A percentile compares a stretch with the other conserved stretches of the same genome.
phyloP scores from a whole-genome alignment of 1,140 invertebrate genomes.

The Oryctes rhinoceros region DNA sequence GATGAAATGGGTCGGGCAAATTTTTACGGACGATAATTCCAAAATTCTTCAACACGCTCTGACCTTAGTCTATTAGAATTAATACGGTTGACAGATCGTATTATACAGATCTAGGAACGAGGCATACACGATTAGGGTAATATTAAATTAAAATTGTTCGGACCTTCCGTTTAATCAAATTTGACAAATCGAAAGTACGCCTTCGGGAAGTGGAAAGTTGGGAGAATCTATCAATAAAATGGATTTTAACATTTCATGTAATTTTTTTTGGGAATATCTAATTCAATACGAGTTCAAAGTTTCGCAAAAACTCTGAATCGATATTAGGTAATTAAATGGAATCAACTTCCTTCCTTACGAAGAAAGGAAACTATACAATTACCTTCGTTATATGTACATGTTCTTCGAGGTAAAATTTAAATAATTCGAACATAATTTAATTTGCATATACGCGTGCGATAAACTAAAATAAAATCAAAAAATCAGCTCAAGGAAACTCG shows the following conservation, averaged over 20 bases:
- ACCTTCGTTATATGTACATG: too few species aligned
- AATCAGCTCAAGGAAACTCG: too few species aligned
- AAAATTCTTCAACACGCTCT: not conserved
- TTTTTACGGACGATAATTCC: not conserved
- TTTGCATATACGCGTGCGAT: too few species aligned
- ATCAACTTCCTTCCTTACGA: too few species aligned
- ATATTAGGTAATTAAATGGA: not conserved
- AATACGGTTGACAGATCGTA: not conserved
- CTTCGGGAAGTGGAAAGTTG: not conserved
- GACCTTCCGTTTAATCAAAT: not conserved
- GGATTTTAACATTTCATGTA: too few species aligned
- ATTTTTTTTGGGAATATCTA: not conserved
- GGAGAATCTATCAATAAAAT: not conserved
- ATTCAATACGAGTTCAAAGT: not conserved
- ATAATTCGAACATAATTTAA: too few species aligned
- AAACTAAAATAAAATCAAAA: too few species aligned
- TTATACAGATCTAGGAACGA: not conserved
- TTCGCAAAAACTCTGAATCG: not conserved
- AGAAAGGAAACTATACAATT: too few species aligned
- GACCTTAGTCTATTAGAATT: constrained; percentile 10
- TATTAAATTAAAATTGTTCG: constrained; percentile 7
- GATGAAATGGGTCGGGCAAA: not conserved
- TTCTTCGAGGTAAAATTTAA: too few species aligned
- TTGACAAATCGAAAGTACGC: not conserved
- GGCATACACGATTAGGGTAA: not conserved